Conservation (phyloP, 1,140 invertebrate species). For the Coptotermes formosanus region DNA sequence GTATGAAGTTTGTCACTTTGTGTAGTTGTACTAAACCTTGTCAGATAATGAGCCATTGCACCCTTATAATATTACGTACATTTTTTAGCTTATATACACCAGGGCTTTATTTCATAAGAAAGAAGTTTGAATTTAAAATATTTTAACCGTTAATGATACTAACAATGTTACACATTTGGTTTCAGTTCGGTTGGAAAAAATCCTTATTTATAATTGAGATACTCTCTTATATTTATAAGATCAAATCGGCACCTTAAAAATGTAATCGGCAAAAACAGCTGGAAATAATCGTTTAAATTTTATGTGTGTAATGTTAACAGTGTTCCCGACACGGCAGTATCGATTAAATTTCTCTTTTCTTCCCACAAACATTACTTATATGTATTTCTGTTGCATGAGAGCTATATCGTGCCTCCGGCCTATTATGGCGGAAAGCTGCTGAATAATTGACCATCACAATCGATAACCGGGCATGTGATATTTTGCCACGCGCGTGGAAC, state of each 20-base stretch:
- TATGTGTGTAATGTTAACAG: neutral
- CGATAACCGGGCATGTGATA: neutral
- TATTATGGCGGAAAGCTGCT: neutral
- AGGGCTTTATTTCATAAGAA: neutral
- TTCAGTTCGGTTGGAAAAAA: too few relatives aligned
- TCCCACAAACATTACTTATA: neutral
- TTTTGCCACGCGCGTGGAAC: neutral
- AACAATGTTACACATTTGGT: neutral
- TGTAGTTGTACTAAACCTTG: neutral
- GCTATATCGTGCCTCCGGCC: neutral
- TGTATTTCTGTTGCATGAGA: neutral
- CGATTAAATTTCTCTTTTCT: neutral
- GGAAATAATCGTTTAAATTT: neutral
- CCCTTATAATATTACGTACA: neutral
- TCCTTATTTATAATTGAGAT: neutral
- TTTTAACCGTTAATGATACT: neutral
- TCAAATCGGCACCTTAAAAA: neutral
- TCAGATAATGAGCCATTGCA: neutral
- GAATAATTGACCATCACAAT: slow-evolving; percentile 14
- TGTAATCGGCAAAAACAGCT: neutral
- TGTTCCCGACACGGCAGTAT: neutral
- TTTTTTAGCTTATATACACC: neutral
- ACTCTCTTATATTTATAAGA: neutral
- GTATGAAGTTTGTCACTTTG: slow-evolving; percentile 35
- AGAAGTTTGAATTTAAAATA: neutral